Percentiles rank a stretch among this genome's conserved stretches.
phyloP scores from a whole-genome alignment of 2,888 invertebrate genomes.

The Nasonovia ribisnigri region DNA sequence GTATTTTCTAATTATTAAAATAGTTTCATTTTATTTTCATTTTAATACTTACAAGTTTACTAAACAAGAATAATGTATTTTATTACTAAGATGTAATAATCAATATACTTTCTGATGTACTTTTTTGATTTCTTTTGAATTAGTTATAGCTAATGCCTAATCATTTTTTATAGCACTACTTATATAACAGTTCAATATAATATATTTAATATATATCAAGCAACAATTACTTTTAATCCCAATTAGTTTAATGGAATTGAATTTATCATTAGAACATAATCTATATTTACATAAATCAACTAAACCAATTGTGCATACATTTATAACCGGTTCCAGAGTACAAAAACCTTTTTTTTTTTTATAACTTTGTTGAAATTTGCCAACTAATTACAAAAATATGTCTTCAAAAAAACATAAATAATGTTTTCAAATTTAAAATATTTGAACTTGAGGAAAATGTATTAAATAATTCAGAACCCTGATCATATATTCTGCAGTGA shows the following conservation, averaged over 20 bases:
- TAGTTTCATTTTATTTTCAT: background rate
- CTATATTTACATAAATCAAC: conserved; percentile 20
- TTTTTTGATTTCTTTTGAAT: background rate
- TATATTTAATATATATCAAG: background rate
- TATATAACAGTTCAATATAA: background rate
- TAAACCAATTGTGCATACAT: background rate
- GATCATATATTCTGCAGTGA: background rate
- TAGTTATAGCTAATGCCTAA: background rate
- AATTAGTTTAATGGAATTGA: conserved; percentile 6
- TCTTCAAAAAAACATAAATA: conserved; percentile 23
- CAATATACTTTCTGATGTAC: background rate
- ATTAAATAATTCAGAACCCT: background rate
- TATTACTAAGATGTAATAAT: background rate
- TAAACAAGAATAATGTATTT: background rate
- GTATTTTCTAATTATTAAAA: background rate
- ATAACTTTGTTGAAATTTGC: conserved; percentile 20
- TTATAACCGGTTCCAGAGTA: conserved; percentile 42
- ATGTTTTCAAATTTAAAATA: background rate
- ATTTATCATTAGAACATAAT: background rate
- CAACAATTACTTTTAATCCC: background rate
- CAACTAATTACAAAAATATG: conserved; percentile 11
- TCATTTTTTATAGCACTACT: background rate
- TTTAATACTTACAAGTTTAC: background rate
- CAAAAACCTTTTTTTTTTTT: background rate
- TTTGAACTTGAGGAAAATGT: background rate